phyloP scores from a whole-genome alignment of 1,140 invertebrate genomes.

The Portunus trituberculatus region DNA sequence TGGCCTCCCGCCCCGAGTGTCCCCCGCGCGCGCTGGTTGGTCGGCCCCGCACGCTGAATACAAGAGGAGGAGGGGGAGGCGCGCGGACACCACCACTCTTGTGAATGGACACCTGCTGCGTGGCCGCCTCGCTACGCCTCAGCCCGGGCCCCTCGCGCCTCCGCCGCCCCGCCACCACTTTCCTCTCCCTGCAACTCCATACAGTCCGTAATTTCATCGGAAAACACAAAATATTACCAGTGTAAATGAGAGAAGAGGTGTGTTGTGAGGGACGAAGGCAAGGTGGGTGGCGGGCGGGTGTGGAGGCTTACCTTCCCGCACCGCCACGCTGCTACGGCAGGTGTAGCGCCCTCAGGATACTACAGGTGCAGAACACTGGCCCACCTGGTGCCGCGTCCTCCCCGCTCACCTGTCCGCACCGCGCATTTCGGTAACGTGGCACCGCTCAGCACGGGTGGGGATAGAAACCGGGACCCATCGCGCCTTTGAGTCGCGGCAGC shows the following conservation, averaged over 20 bases:
- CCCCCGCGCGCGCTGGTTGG: slow-evolving; percentile 54
- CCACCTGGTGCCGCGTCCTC: background rate
- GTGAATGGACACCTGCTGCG: slow-evolving; percentile 48
- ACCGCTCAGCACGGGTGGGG: background rate
- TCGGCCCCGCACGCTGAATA: slow-evolving; percentile 39
- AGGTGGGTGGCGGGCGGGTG: slow-evolving; percentile 3
- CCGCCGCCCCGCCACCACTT: slow-evolving; percentile 36
- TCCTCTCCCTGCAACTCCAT: background rate
- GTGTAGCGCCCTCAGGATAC: background rate
- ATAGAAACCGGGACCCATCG: background rate
- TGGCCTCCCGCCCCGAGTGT: slow-evolving; percentile 30
- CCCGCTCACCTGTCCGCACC: background rate
- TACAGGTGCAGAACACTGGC: background rate
- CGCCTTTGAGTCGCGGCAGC: background rate
- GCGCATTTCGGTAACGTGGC: background rate
- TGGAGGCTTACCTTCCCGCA: background rate
- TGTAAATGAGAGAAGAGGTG: background rate
- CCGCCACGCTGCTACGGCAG: background rate
- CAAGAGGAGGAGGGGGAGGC: slow-evolving; percentile 33
- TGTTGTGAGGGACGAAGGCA: background rate
- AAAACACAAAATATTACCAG: background rate
- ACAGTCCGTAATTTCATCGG: background rate
- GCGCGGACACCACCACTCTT: slow-evolving; percentile 27
- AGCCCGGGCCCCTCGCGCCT: slow-evolving; percentile 19
- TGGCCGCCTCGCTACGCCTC: slow-evolving; percentile 19